A percentile compares a stretch with the other conserved stretches of the same genome.
Conservation (phyloP, 2,113 vertebrate species). For the Burhinus bistriatus region DNA sequence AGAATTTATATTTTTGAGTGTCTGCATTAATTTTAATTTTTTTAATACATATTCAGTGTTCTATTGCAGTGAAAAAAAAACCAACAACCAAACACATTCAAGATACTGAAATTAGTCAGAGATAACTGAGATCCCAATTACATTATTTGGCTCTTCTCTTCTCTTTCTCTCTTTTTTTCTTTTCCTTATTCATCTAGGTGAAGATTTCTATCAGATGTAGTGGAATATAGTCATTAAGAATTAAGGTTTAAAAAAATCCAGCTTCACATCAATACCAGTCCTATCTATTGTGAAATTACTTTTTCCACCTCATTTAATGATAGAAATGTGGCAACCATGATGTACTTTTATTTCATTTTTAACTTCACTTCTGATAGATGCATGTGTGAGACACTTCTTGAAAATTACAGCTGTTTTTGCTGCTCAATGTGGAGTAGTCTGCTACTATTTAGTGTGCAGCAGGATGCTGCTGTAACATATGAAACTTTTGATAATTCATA, state of each 20-base stretch:
- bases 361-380: neutral
- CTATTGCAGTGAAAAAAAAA: neutral
- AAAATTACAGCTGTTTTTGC: neutral
- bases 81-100: neutral
- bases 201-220: neutral
- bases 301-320: slow-evolving; percentile 42
- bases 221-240: neutral
- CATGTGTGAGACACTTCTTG: neutral
- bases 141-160: neutral
- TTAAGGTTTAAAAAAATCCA: neutral
- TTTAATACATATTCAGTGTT: neutral
- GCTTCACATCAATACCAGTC: neutral
- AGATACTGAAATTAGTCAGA: neutral
- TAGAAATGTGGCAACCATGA: neutral
- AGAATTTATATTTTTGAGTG: neutral
- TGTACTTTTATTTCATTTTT: neutral
- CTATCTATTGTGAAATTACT: slow-evolving; percentile 43
- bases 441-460: neutral
- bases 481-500: neutral
- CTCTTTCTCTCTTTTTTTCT: neutral
- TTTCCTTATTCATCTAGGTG: neutral
- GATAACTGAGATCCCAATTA: neutral
- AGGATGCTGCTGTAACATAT: neutral
- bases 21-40: neutral
- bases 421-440: neutral